These are phyloP conservation scores for Bothrops jararaca DNA, from an alignment of 2,113 vertebrate genomes.

Conservation along the genomic window DNA sequence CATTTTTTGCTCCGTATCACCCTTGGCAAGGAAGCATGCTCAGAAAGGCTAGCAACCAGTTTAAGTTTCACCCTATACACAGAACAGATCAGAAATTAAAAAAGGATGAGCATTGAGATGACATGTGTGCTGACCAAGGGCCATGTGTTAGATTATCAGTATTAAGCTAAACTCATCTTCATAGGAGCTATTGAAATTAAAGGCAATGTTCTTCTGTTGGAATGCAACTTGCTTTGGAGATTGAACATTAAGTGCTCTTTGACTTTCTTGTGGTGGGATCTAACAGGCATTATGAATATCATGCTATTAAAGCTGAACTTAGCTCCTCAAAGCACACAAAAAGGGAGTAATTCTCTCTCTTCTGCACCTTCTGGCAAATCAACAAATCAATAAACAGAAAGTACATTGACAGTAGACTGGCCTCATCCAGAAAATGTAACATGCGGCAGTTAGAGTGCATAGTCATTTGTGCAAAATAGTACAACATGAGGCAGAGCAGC, in stretches of 20 bases:
- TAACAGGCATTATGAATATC: not conserved
- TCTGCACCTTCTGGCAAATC: not conserved
- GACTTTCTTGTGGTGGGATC: not conserved
- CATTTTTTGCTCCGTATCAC: not conserved
- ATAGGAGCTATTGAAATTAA: not conserved
- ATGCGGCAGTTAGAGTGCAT: conserved; percentile 14
- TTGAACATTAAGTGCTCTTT: not conserved
- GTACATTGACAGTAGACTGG: not conserved
- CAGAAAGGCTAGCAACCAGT: not conserved
- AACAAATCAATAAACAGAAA: not conserved
- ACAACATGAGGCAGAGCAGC: conserved; percentile 16
- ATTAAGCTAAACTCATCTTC: not conserved
- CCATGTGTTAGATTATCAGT: not conserved
- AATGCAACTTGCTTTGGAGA: not conserved
- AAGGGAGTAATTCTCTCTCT: not conserved
- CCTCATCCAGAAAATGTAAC: not conserved
- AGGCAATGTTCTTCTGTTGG: not conserved
- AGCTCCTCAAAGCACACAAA: not conserved
- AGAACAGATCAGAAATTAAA: not conserved
- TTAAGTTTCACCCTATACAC: not conserved
- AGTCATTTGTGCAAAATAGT: not conserved
- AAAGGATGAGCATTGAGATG: not conserved
- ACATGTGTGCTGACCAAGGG: not conserved
- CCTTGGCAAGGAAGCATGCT: not conserved
- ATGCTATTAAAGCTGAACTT: not conserved